Evolutionary conservation across 1,140 invertebrate genomes (phyloP).

Genomic region (Drosophila carrolli): DNA sequence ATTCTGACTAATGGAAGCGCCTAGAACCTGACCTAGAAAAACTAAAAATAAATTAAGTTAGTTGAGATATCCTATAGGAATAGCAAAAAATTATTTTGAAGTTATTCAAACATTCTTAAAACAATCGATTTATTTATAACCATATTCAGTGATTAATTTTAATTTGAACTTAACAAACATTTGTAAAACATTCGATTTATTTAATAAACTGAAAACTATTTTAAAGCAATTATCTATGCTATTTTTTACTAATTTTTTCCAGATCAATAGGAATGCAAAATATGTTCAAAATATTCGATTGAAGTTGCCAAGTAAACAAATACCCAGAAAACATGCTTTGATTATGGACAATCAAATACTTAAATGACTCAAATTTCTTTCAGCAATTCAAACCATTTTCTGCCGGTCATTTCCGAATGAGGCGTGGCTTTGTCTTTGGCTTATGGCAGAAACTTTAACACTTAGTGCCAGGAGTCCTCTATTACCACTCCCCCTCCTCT

Average conservation of each 20-base stretch:
- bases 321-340: neutral
- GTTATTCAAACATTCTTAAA: no score
- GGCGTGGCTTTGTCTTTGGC: conserved; percentile 67
- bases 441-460: conserved; percentile 68
- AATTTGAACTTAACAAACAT: no score
- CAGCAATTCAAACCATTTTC: conserved; percentile 8
- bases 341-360: conserved; percentile 11
- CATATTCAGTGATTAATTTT: no score
- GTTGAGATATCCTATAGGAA: neutral
- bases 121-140: no score
- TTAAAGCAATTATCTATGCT: no score
- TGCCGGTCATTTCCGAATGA: conserved; percentile 23
- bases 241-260: no score
- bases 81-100: no score
- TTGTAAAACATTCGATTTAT: no score
- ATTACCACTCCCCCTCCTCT: conserved; percentile 1
- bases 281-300: no score
- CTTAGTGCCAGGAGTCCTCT: conserved; percentile 53
- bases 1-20: neutral
- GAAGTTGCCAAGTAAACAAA: neutral
- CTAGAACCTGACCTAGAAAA: neutral
- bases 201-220: no score
- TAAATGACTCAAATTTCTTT: conserved; percentile 3
- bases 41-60: neutral
- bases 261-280: neutral